Evolutionary conservation across 2,113 vertebrate genomes (phyloP), one percentile per base, ranked within the genome.

Genomic region (Scortum barcoo): DNA sequence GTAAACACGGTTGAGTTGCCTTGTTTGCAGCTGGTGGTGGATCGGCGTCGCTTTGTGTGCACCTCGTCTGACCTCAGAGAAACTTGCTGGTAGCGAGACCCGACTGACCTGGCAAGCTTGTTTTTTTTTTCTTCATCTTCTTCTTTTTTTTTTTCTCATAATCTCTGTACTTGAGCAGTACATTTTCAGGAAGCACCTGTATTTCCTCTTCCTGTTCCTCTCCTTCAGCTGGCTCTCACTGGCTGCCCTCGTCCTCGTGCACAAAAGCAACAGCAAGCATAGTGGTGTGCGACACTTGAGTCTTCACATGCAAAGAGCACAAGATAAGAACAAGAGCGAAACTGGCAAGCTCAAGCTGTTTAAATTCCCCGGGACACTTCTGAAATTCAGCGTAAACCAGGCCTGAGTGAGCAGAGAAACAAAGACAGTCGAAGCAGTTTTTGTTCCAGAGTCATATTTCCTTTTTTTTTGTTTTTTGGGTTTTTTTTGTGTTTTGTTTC

Each of bases 171-270:
- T 42, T 8, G 42, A 69, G 78, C 28, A 19, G 48, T 12, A 42
- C 51, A 40, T 72, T 76, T 75, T 44, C 84, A 85, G 92, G 93
- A 94, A 91, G 89, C 90, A 86, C 78, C 81, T 84, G 85, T 57
- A 30, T 46, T 79, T 87, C 91, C 84, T 78, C 70, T 91, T 91
- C 91, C 89, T 82, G 82, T 80, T 83, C 86, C 68, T 82, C 73
- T 50, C 76, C 82, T 19, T 80, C 42, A 4, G 44, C 75, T 10
- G 72, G 44, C 46, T 71, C 54, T 73, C 44, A 60, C 66, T 58
- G 73, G 74, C 87, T 4, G 74, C 48, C 58, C 30, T 72, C 36
- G 10, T 63, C 46, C n/a, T n/a, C 12, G 40, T 28, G 81, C 53
- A 63, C 76, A 48, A 48, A 72, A 48, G 88, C 80, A n/a, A 50